phyloP scores from a whole-genome alignment of 2,888 invertebrate species.

The Coleophora flavipennella region DNA sequence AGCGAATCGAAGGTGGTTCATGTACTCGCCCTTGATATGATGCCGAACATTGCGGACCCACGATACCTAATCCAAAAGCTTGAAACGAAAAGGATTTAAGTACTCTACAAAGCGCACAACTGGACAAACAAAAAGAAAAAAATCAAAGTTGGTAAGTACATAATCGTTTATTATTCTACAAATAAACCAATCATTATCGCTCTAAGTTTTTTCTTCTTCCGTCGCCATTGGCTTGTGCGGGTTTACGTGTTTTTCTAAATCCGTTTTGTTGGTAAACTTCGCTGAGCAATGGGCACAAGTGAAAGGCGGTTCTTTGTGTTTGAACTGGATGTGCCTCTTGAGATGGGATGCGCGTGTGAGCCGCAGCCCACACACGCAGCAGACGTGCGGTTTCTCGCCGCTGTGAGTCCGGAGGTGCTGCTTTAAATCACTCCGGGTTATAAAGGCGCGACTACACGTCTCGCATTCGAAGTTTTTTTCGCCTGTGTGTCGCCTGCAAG shows the following conservation, averaged over 20 bases:
- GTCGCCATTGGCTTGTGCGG: background rate
- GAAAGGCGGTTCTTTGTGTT: conserved; percentile 13
- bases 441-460: conserved; percentile 51
- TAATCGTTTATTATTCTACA: too few species aligned
- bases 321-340: conserved; percentile 42
- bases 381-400: conserved; percentile 50
- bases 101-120: too few species aligned
- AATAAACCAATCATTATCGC: background rate
- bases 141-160: too few species aligned
- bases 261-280: conserved; percentile 32
- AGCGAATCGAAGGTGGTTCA: too few species aligned
- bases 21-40: too few species aligned
- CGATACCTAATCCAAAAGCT: too few species aligned
- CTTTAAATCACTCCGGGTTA: conserved; percentile 58
- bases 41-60: too few species aligned
- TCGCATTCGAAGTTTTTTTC: conserved; percentile 61
- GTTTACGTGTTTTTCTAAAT: conserved; percentile 32
- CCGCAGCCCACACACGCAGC: conserved; percentile 48
- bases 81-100: too few species aligned
- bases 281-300: conserved; percentile 30
- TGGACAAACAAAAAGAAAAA: too few species aligned
- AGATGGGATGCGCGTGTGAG: conserved; percentile 54
- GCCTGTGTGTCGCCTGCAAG: conserved; percentile 55
- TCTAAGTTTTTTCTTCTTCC: background rate
- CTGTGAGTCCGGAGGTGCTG: conserved; percentile 53